A percentile compares a stretch with the other conserved stretches of the same genome.
Conservation (phyloP, 1,140 invertebrate species). For the Lethrus apterus region DNA sequence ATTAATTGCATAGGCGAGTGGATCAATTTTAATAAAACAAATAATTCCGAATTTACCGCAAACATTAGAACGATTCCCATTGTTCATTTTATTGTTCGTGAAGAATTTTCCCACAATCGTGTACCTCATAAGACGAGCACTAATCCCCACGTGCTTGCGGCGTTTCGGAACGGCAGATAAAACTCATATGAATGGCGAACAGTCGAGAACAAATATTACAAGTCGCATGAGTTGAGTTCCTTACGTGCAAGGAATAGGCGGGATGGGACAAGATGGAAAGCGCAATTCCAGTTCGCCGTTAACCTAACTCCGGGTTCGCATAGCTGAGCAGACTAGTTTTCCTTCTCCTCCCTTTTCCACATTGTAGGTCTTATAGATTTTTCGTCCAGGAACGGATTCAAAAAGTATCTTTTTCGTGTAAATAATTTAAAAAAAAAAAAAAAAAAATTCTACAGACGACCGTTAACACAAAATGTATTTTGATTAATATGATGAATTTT, state of each 20-base stretch:
- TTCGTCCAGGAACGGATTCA: too few species aligned
- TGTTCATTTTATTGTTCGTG: constrained; percentile 7
- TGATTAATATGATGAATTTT: too few species aligned
- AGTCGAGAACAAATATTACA: constrained; percentile 39
- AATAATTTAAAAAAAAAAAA: too few species aligned
- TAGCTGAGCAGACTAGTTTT: constrained; percentile 37
- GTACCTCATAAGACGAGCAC: constrained; percentile 26
- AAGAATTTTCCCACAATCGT: constrained; percentile 19
- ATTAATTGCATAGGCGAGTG: too few species aligned
- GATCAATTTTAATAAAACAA: too few species aligned
- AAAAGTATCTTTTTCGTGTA: too few species aligned
- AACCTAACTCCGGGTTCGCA: constrained; percentile 37
- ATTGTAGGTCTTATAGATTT: too few species aligned
- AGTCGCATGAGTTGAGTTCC: constrained; percentile 41
- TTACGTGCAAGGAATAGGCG: constrained; percentile 40
- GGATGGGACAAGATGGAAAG: constrained; percentile 40
- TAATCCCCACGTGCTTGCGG: constrained; percentile 34
- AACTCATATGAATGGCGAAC: constrained; percentile 36
- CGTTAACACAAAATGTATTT: too few species aligned
- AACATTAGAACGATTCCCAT: constrained; percentile 1
- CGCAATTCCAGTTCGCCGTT: constrained; percentile 38
- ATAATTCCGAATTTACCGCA: constrained; percentile 2
- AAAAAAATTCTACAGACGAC: too few species aligned
- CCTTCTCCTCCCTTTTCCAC: constrained; percentile 26
- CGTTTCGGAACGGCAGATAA: constrained; percentile 34